A percentile compares a stretch with the other conserved stretches of the same genome.
Evolutionary conservation across 2,888 invertebrate species (phyloP).

Genomic region (Conops quadrifasciatus): DNA sequence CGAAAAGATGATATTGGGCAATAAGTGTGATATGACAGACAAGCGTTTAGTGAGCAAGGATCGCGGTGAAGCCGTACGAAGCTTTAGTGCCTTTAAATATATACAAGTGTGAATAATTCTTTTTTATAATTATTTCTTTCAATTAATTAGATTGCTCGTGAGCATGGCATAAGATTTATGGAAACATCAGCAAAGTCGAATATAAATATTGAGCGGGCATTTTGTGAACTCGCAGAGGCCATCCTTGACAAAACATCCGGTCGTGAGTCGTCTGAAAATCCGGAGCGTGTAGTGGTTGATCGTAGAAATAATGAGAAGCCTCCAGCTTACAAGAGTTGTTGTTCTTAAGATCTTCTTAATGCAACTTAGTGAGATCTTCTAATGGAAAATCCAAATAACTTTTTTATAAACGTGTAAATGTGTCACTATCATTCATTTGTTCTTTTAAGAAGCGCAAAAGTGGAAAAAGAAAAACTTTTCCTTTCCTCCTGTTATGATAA

Average conservation of each 20-base stretch:
- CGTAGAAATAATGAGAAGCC: slow-evolving; percentile 68
- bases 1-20: slow-evolving; percentile 98
- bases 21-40: slow-evolving; percentile 98
- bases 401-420: slow-evolving; percentile 32
- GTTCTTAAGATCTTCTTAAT: slow-evolving; percentile 57
- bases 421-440: slow-evolving; percentile 24
- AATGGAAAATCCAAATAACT: slow-evolving; percentile 25
- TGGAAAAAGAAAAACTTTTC: slow-evolving; percentile 23
- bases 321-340: slow-evolving; percentile 64
- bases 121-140: slow-evolving; percentile 18
- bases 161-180: slow-evolving; percentile 96
- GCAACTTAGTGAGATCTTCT: neutral
- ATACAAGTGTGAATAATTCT: neutral
- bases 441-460: slow-evolving; percentile 29
- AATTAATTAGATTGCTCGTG: slow-evolving; percentile 82
- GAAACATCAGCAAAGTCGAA: slow-evolving; percentile 98
- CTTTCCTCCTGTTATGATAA: slow-evolving; percentile 11
- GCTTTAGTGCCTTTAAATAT: too few species aligned
- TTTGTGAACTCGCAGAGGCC: slow-evolving; percentile 93
- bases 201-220: slow-evolving; percentile 95
- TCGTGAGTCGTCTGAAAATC: slow-evolving; percentile 80
- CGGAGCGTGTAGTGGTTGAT: slow-evolving; percentile 77
- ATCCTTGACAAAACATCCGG: slow-evolving; percentile 91
- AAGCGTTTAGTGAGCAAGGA: slow-evolving; percentile 92
- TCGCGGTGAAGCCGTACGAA: slow-evolving; percentile 88